Evolutionary conservation across 2,888 invertebrate genomes (phyloP).

Genomic region (Megalurothrips usitatus): DNA sequence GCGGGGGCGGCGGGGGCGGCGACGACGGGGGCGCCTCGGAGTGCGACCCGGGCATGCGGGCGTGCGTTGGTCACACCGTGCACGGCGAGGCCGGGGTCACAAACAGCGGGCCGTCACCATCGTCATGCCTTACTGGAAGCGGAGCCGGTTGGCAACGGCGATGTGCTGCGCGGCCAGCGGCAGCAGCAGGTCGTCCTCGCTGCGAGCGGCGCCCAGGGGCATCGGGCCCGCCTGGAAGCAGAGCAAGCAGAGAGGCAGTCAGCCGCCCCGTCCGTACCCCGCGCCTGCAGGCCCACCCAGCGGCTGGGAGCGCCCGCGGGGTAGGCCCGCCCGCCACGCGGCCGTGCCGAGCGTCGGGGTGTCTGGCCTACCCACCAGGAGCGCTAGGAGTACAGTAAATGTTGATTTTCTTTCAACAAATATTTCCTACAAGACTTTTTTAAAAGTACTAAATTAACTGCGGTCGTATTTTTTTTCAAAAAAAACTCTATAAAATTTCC

Average conservation of each 20-base stretch:
- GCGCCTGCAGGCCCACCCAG: no score
- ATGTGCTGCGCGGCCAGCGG: background rate
- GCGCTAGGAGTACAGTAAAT: background rate
- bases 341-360: background rate
- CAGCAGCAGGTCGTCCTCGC: slow-evolving; percentile 20
- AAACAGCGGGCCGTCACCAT: background rate
- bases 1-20: background rate
- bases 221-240: background rate
- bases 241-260: background rate
- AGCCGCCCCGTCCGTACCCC: no score
- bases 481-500: no score
- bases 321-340: background rate
- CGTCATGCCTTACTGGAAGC: background rate
- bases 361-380: background rate
- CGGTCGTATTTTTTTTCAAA: no score
- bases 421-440: no score
- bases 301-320: background rate
- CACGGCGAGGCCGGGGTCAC: background rate
- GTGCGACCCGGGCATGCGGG: no score
- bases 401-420: no score
- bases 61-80: background rate
- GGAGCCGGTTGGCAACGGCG: background rate
- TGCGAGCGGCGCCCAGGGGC: background rate
- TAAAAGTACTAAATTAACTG: no score
- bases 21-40: background rate